Conservation (phyloP, 2,797 vertebrate species). For the Myotis planiceps region DNA sequence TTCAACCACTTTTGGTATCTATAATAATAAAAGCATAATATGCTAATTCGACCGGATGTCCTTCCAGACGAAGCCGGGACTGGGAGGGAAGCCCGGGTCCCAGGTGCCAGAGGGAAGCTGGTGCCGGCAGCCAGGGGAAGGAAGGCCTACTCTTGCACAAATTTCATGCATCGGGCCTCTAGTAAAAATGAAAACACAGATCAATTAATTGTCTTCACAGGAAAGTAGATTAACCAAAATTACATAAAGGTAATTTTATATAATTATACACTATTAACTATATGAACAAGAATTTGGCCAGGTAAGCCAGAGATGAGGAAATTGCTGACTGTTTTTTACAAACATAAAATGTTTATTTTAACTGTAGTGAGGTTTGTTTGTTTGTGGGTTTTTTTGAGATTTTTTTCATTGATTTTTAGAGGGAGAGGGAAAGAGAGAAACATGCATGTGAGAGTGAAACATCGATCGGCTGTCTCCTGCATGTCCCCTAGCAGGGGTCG, state of each 20-base stretch:
- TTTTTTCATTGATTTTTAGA: not conserved
- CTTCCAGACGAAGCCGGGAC: too few species aligned
- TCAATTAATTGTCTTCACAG: not conserved
- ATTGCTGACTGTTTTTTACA: constrained; percentile 35
- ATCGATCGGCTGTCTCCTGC: too few species aligned
- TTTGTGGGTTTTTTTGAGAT: not conserved
- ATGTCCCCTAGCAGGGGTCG: too few species aligned
- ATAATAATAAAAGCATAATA: too few species aligned
- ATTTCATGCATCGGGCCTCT: too few species aligned
- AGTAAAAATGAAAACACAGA: not conserved
- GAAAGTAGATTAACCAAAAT: not conserved
- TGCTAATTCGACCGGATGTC: too few species aligned
- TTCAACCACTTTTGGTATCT: not conserved
- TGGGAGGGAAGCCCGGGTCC: too few species aligned
- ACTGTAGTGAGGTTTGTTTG: not conserved
- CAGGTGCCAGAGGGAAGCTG: too few species aligned
- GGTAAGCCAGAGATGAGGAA: not conserved
- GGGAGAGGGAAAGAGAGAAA: too few species aligned
- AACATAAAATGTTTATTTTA: not conserved
- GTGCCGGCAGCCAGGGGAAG: too few species aligned
- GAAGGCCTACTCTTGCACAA: too few species aligned
- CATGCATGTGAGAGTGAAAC: too few species aligned
- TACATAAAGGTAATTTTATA: not conserved
- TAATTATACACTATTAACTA: not conserved
- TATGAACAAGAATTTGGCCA: not conserved